These are phyloP conservation scores for Anolis sagrei DNA, from an alignment of 2,113 vertebrate genomes.

Conservation along the genomic window DNA sequence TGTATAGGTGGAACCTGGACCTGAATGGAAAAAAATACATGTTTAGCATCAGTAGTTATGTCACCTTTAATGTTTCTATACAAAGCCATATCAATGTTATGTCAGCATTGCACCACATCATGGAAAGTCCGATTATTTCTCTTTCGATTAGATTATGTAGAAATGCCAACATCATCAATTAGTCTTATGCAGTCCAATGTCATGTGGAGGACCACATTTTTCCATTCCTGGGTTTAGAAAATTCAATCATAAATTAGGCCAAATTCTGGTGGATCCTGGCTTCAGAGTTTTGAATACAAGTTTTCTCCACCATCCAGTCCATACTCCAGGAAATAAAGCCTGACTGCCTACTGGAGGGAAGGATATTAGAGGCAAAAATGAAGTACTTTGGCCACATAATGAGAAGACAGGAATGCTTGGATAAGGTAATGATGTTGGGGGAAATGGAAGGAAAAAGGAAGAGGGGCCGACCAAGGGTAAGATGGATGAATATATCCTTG, in stretches of 20 bases:
- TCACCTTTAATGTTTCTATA: neutral
- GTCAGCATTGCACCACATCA: neutral
- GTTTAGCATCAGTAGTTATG: neutral
- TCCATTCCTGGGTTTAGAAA: neutral
- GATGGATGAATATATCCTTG: no score
- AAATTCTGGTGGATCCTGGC: no score
- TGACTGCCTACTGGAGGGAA: no score
- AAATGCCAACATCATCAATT: neutral
- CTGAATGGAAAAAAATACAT: conserved; percentile 5
- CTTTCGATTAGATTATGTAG: neutral
- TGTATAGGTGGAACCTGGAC: neutral
- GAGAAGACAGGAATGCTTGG: no score
- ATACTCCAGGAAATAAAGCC: no score
- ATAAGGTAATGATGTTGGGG: no score
- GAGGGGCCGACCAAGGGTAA: no score
- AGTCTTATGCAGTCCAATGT: neutral
- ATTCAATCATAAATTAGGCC: no score
- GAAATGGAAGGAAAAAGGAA: no score
- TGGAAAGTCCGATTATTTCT: neutral
- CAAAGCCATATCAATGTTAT: neutral
- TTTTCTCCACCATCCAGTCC: no score
- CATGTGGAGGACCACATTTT: neutral
- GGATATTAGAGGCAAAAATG: no score
- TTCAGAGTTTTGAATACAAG: neutral
- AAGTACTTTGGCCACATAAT: no score